These are phyloP conservation scores for Sycobia sp. DNA, from an alignment of 1,140 invertebrate genomes.

Conservation along the genomic window DNA sequence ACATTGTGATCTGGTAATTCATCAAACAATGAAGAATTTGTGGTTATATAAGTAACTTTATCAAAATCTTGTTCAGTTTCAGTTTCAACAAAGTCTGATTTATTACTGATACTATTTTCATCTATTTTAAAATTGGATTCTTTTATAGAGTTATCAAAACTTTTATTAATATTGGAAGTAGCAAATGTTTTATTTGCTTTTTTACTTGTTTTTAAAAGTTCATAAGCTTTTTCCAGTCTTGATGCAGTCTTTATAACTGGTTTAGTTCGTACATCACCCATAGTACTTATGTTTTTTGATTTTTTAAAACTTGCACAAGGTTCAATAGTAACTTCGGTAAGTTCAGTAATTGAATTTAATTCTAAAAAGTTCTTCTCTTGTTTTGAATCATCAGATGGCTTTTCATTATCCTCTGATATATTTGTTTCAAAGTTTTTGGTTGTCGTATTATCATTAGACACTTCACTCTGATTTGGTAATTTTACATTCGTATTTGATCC, in stretches of 20 bases:
- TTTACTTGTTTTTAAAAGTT: constrained; percentile 20
- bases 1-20: constrained; percentile 21
- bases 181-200: neutral
- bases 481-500: constrained; percentile 16
- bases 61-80: constrained; percentile 1
- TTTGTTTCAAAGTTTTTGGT: neutral
- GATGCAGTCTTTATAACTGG: neutral
- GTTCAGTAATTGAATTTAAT: constrained; percentile 18
- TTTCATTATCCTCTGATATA: neutral
- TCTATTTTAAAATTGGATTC: too few relatives aligned
- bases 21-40: constrained; percentile 20
- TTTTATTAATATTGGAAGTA: neutral
- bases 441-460: neutral
- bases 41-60: neutral
- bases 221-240: constrained; percentile 10
- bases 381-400: neutral
- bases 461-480: constrained; percentile 5
- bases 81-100: neutral
- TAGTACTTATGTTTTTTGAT: neutral
- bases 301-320: constrained; percentile 14
- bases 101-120: neutral
- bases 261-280: neutral
- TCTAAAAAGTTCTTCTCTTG: constrained; percentile 8
- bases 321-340: constrained; percentile 32
- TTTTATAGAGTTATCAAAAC: neutral